phyloP scores from a whole-genome alignment of 2,888 invertebrate species.

The Parnassius glacialis region DNA sequence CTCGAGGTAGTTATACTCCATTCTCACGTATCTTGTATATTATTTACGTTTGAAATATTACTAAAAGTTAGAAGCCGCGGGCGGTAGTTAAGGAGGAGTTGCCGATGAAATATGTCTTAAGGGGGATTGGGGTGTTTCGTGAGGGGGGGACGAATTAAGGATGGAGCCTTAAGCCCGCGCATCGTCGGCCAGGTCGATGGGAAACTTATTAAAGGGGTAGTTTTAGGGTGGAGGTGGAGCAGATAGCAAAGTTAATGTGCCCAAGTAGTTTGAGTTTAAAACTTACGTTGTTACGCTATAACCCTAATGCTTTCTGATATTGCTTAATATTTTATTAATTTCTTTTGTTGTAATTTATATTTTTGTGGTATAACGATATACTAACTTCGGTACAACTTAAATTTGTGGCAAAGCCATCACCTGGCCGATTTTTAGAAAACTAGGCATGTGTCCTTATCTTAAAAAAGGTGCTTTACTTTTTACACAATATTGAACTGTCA shows the following conservation, averaged over 20 bases:
- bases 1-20: constrained; percentile 22
- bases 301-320: constrained; percentile 15
- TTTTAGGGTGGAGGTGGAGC: constrained; percentile 31
- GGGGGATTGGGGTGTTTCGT: constrained; percentile 41
- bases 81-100: constrained; percentile 69
- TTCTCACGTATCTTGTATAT: constrained; percentile 64
- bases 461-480: no score
- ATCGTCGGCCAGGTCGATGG: constrained; percentile 54
- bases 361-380: no score
- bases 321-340: not conserved
- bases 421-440: no score
- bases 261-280: constrained; percentile 34
- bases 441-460: no score
- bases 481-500: no score
- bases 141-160: constrained; percentile 55
- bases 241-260: constrained; percentile 38
- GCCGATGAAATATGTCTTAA: constrained; percentile 78
- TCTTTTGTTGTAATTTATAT: not conserved
- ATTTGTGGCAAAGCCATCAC: no score
- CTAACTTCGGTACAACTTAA: no score
- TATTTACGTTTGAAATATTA: constrained; percentile 73
- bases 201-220: constrained; percentile 61
- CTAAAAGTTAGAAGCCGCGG: constrained; percentile 61
- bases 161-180: constrained; percentile 67
- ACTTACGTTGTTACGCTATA: constrained; percentile 20